phyloP scores from a whole-genome alignment of 2,797 vertebrate genomes.

The Ctenosaura bakeri region DNA sequence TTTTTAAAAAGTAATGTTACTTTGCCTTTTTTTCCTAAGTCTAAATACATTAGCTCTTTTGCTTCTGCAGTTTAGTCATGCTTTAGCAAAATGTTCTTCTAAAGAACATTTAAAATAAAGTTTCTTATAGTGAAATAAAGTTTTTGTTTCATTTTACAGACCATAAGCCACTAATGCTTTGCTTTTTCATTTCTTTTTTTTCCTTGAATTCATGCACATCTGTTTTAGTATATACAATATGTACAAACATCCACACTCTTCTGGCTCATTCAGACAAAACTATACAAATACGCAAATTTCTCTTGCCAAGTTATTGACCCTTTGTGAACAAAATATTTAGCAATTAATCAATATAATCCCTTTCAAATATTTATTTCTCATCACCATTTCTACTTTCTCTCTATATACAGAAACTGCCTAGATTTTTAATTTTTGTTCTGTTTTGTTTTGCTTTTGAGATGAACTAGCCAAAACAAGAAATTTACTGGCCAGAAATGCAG shows the following conservation, averaged over 20 bases:
- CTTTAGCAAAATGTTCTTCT: slow-evolving; percentile 99
- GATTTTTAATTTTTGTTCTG: slow-evolving; percentile 70
- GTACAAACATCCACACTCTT: slow-evolving; percentile 99
- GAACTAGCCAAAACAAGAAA: slow-evolving; percentile 97
- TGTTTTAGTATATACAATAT: slow-evolving; percentile 99
- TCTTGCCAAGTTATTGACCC: slow-evolving; percentile 97
- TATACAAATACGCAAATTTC: slow-evolving; percentile 99
- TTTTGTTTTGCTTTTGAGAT: slow-evolving; percentile 68
- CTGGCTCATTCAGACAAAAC: slow-evolving; percentile 99
- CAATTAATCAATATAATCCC: slow-evolving; percentile 96
- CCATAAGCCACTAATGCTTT: slow-evolving; percentile 99
- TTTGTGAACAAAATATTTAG: slow-evolving; percentile 99
- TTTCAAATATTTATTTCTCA: slow-evolving; percentile 95
- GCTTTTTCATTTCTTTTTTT: slow-evolving; percentile 91
- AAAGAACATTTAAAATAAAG: slow-evolving; percentile 99
- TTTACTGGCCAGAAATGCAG: slow-evolving; percentile 95
- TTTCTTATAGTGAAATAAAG: slow-evolving; percentile 99
- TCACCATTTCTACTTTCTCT: slow-evolving; percentile 94
- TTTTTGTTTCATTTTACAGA: slow-evolving; percentile 99
- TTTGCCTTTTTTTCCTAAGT: slow-evolving; percentile 95
- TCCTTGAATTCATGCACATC: slow-evolving; percentile 99
- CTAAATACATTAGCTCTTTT: slow-evolving; percentile 96
- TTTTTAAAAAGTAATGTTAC: slow-evolving; percentile 88
- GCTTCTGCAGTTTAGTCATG: slow-evolving; percentile 98
- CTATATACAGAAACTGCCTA: slow-evolving; percentile 98